Conservation (phyloP, 2,888 invertebrate species). For the Ferdinandea cuprea region DNA sequence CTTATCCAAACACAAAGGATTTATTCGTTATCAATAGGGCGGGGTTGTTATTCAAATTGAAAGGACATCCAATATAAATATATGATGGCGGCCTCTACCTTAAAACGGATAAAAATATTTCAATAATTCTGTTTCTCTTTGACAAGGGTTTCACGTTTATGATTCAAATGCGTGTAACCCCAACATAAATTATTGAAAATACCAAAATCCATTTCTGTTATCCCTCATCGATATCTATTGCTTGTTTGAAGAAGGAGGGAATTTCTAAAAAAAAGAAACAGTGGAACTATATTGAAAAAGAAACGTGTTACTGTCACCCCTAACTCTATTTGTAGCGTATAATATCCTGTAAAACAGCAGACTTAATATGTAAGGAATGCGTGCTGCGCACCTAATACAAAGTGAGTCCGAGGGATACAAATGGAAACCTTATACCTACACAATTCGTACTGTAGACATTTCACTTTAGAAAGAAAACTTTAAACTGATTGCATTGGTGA, state of each 20-base stretch:
- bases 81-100: not conserved
- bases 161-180: constrained; percentile 62
- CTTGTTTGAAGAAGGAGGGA: constrained; percentile 14
- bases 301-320: constrained; percentile 42
- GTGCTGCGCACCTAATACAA: constrained; percentile 56
- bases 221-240: not conserved
- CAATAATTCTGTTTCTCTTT: constrained; percentile 47
- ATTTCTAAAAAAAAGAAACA: constrained; percentile 26
- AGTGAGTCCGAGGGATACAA: constrained; percentile 46
- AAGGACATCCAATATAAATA: constrained; percentile 11
- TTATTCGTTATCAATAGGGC: constrained; percentile 10
- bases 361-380: constrained; percentile 53
- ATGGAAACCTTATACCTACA: constrained; percentile 31
- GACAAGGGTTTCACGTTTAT: constrained; percentile 38
- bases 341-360: constrained; percentile 52
- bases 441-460: too few species aligned
- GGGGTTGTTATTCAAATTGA: constrained; percentile 17
- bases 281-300: constrained; percentile 48
- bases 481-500: constrained; percentile 16
- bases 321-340: not conserved
- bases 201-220: constrained; percentile 46
- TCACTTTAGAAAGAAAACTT: not conserved
- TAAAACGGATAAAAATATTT: constrained; percentile 27
- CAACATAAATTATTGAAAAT: constrained; percentile 65
- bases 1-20: not conserved